phyloP scores from a whole-genome alignment of 2,888 invertebrate genomes.

The Calliphora vomitoria region DNA sequence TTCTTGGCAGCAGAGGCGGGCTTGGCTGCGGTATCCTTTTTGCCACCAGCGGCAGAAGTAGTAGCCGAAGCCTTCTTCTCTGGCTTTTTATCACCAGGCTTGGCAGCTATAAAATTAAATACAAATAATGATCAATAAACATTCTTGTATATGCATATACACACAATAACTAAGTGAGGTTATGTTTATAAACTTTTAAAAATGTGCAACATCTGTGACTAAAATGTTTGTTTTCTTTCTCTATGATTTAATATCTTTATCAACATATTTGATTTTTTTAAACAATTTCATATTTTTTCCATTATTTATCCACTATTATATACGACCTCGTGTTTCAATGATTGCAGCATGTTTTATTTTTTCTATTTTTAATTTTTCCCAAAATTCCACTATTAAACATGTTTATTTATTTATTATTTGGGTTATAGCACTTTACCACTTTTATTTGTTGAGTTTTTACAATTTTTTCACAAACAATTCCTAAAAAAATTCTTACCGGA shows the following conservation, averaged over 20 bases:
- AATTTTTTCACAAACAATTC: slow-evolving; percentile 76
- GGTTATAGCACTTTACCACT: slow-evolving; percentile 70
- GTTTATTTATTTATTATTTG: slow-evolving; percentile 27
- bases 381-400: slow-evolving; percentile 29
- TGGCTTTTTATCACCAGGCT: slow-evolving; percentile 87
- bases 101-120: slow-evolving; percentile 82
- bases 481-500: slow-evolving; percentile 88
- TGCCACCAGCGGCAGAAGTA: slow-evolving; percentile 85
- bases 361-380: slow-evolving; percentile 18
- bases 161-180: slow-evolving; percentile 76
- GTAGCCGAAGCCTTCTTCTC: slow-evolving; percentile 84
- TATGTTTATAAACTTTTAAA: slow-evolving; percentile 63
- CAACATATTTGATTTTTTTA: not conserved
- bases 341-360: not conserved
- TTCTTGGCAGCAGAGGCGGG: slow-evolving; percentile 81
- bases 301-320: not conserved
- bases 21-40: slow-evolving; percentile 80
- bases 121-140: not conserved
- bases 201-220: not conserved
- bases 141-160: not conserved
- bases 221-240: not conserved
- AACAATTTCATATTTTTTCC: not conserved
- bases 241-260: slow-evolving; percentile 1
- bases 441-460: slow-evolving; percentile 66
- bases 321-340: slow-evolving; percentile 39